phyloP scores from a whole-genome alignment of 2,888 invertebrate genomes.

The Hyppa rectilinea region DNA sequence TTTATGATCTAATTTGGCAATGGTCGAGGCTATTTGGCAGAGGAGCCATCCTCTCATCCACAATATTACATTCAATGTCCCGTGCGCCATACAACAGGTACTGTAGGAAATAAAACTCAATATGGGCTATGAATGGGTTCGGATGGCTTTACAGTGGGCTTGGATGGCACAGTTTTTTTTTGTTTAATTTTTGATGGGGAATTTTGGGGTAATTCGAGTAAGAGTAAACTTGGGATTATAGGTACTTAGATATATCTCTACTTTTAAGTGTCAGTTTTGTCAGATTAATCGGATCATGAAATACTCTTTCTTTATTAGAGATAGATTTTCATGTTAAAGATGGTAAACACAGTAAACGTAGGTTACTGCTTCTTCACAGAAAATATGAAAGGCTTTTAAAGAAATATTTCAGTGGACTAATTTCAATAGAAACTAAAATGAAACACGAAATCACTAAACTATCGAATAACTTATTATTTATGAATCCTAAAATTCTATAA shows the following conservation, averaged over 20 bases:
- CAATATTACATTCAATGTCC: constrained; percentile 75
- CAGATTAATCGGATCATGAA: not conserved
- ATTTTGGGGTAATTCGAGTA: constrained; percentile 4
- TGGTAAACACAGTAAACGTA: not conserved
- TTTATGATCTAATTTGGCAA: constrained; percentile 88
- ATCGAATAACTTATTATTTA: not conserved
- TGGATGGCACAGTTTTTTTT: constrained; percentile 23
- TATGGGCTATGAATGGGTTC: constrained; percentile 59
- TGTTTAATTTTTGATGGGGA: not conserved
- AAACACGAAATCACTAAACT: not conserved
- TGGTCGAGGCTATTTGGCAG: constrained; percentile 81
- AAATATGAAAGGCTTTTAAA: not conserved
- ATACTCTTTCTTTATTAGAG: not conserved
- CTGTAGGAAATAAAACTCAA: constrained; percentile 61
- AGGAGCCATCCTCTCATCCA: constrained; percentile 62
- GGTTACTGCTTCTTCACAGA: not conserved
- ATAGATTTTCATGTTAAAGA: no score
- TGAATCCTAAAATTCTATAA: constrained; percentile 8
- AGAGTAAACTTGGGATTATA: not conserved
- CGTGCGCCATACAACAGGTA: constrained; percentile 78
- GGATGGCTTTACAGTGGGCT: constrained; percentile 58
- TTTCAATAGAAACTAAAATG: not conserved
- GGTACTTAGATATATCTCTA: not conserved
- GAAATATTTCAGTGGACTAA: not conserved
- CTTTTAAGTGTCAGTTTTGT: not conserved